Evolutionary conservation across 2,888 invertebrate species (phyloP), one percentile per base, ranked within the genome.

Genomic region (Eumacrocentrus americanus): DNA sequence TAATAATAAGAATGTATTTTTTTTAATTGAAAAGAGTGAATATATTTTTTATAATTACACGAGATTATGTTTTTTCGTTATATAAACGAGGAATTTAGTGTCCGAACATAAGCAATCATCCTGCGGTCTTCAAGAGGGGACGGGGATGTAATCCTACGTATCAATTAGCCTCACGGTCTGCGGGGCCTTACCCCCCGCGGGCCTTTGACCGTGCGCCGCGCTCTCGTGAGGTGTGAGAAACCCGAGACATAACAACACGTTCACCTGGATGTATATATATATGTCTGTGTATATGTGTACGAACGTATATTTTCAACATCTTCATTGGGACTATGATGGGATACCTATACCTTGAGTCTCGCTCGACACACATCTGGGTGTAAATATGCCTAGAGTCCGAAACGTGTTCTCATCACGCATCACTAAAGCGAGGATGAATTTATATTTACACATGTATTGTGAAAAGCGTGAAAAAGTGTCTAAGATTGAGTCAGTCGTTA

Each of bases 101-200:
- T 67, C 67, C 54, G 65, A 72, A 75, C 75, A n/a, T n/a, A 72
- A 77, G 76, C 75, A 77, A 77, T 78, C 77, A 75, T 78, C 72
- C 73, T 57, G 67, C 68, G 66, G 56, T 50, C 53, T 55, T 59
- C 60, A 64, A 62, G 65, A 66, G 63, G 58, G 63, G 61, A 72
- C 63, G 61, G 65, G 73, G 77, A 78, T 75, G 78, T 79, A 79
- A 79, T 80, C 79, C 79, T 79, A 80, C 79, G 80, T 80, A 80
- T 80, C 80, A 80, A 80, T 80, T 80, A 80, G 80, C 77, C 77
- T 73, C 76, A 75, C 76, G 75, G 76, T 77, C 77, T 76, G 74
- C 75, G 73, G 75, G 67, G 77, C 72, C 72, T 74, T 78, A 79
- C 80, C 80, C 80, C 80, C 80, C 76, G 80, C 78, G 79, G 80